Evolutionary conservation across 1,140 invertebrate species (phyloP).

Genomic region (Microplitis mediator): DNA sequence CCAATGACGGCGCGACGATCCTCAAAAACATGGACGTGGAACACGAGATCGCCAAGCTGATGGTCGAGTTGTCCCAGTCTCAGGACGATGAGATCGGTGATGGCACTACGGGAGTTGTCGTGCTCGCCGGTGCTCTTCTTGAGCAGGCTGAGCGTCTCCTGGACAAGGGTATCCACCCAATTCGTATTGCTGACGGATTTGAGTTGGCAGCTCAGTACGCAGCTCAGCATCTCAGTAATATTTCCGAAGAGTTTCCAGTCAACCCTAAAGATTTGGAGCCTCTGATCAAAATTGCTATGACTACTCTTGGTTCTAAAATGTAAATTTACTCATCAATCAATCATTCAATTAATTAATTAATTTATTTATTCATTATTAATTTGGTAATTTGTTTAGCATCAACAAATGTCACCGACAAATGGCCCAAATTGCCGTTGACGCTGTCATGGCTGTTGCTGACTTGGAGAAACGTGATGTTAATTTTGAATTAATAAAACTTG

Average conservation of each 20-base stretch:
- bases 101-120: conserved; percentile 98
- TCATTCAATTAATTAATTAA: conserved; percentile 14
- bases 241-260: conserved; percentile 89
- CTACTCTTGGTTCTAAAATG: conserved; percentile 99
- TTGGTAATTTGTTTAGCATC: conserved; percentile 60
- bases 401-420: conserved; percentile 93
- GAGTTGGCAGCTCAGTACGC: conserved; percentile 95
- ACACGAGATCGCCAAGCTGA: conserved; percentile 96
- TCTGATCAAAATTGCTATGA: conserved; percentile 95
- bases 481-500: conserved; percentile 99
- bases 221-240: conserved; percentile 83
- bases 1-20: conserved; percentile 99
- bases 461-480: conserved; percentile 95
- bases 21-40: conserved; percentile 99
- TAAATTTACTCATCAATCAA: conserved; percentile 49
- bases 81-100: conserved; percentile 99
- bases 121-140: conserved; percentile 87
- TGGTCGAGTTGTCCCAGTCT: conserved; percentile 97
- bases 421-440: conserved; percentile 98
- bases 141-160: conserved; percentile 94
- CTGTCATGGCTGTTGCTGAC: conserved; percentile 93
- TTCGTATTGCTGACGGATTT: conserved; percentile 98
- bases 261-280: conserved; percentile 84
- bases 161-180: conserved; percentile 98
- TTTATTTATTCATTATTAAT: conserved; percentile 19